phyloP scores from a whole-genome alignment of 1,140 invertebrate species.

The Macrobrachium nipponense region DNA sequence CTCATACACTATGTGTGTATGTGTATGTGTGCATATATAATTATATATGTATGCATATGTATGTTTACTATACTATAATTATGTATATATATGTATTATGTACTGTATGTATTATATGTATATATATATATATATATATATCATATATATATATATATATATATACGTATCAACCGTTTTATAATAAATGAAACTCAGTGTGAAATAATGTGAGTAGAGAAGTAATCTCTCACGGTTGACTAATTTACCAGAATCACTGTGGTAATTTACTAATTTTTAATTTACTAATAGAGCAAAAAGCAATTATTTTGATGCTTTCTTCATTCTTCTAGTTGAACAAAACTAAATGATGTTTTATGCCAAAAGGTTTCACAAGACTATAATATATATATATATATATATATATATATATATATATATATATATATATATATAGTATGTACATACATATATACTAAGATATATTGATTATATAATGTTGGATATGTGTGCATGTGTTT shows the following conservation, averaged over 20 bases:
- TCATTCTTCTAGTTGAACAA: too few relatives aligned
- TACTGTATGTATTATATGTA: neutral
- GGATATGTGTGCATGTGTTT: too few relatives aligned
- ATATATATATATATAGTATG: too few relatives aligned
- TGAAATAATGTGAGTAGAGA: too few relatives aligned
- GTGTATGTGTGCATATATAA: neutral
- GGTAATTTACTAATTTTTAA: too few relatives aligned
- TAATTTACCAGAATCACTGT: too few relatives aligned
- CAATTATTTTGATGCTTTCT: too few relatives aligned
- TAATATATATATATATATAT: conserved; percentile 3
- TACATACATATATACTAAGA: too few relatives aligned
- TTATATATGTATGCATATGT: neutral
- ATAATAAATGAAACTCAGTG: neutral
- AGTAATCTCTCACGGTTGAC: too few relatives aligned
- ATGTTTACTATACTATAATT: neutral
- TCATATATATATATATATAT: neutral
- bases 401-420: neutral
- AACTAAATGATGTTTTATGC: neutral
- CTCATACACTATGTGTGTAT: too few relatives aligned
- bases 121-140: neutral
- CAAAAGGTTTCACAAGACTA: neutral
- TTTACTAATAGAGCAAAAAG: too few relatives aligned
- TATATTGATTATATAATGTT: too few relatives aligned
- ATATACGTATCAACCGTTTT: neutral
- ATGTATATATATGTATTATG: neutral